Evolutionary conservation across 92 coral and sea anemone species (phyloP).

Genomic region (Pocillopora meandrina): DNA sequence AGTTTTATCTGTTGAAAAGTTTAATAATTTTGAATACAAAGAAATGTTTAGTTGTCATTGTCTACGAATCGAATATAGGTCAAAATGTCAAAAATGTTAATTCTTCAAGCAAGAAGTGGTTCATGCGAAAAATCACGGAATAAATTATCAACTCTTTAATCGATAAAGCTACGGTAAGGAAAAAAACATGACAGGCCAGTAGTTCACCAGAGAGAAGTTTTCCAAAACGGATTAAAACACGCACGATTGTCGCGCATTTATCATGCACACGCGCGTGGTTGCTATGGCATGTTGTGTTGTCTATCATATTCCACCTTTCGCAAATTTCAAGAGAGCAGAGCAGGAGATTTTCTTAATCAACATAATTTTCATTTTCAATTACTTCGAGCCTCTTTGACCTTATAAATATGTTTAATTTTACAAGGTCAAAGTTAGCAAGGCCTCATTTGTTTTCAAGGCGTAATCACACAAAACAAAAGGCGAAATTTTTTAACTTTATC

Average conservation of each 20-base stretch:
- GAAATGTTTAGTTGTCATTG: background rate
- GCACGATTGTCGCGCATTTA: background rate
- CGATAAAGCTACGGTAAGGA: background rate
- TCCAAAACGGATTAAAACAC: background rate
- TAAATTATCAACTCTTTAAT: background rate
- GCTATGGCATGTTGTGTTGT: constrained; percentile 41
- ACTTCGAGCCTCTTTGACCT: background rate
- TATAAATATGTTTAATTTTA: background rate
- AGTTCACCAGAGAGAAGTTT: background rate
- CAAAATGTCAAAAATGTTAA: constrained; percentile 6
- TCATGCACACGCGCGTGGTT: constrained; percentile 32
- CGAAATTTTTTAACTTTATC: background rate
- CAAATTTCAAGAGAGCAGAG: background rate
- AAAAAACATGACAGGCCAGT: too few species aligned
- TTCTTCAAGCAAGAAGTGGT: background rate
- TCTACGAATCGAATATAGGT: constrained; percentile 3
- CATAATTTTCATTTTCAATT: background rate
- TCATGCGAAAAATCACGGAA: constrained; percentile 19
- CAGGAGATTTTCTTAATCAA: background rate
- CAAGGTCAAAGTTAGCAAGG: background rate
- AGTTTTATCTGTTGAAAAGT: background rate
- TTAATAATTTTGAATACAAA: background rate
- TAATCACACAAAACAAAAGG: background rate
- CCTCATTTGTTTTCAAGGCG: background rate
- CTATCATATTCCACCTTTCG: background rate